Base-by-base conservation (phyloP, 2,797 vertebrate genomes). In the Crax fasciolata region DNA sequence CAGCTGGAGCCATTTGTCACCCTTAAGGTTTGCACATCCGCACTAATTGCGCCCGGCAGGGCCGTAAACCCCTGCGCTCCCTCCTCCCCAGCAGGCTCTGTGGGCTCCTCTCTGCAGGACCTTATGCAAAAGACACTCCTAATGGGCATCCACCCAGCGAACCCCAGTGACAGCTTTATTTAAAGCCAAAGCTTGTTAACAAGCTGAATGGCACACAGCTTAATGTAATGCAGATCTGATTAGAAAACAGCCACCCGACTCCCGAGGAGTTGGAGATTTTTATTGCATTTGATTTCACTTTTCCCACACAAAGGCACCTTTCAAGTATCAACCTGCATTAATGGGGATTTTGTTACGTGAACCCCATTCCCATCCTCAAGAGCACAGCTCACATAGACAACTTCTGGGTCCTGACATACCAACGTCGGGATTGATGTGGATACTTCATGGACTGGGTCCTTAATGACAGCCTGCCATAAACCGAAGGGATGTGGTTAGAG, bases 171-270 rank as follows among this genome's bases (percentile, higher is more conserved):
- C 97, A 97, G 98, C 97, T 98, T 98, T 98, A 97, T 98, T 98
- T 98, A 97, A 98, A 89, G 90, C 95, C 96, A 97, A 94, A 95
- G 97, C 98, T 98, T 98, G 98, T 98, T 98, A 98, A 98, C 97
- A 98, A 97, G 97, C 95, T 97, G 97, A 98, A 98, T 97, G 97
- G 97, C 87, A 70, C 73, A 91, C 71, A 43, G 82, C 95, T 97
- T 97, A 98, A 97, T 98, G 98, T 98, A 97, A 99, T 98, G 98
- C 95, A 98, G 98, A 98, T 98, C 87, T 90, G 95, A 97, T 97
- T 96, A 97, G 99, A 98, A 98, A 98, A 98, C 97, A 96, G 79
- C 97, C 97, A 98, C 98, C 48, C 89, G 84, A 65, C 96, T 97
- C 84, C 97, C 97, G 94, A 72, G 66, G 90, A 96, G 76, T 62